Conservation (phyloP, 1,140 invertebrate genomes). For the Gyrodactylus bullatarudis region DNA sequence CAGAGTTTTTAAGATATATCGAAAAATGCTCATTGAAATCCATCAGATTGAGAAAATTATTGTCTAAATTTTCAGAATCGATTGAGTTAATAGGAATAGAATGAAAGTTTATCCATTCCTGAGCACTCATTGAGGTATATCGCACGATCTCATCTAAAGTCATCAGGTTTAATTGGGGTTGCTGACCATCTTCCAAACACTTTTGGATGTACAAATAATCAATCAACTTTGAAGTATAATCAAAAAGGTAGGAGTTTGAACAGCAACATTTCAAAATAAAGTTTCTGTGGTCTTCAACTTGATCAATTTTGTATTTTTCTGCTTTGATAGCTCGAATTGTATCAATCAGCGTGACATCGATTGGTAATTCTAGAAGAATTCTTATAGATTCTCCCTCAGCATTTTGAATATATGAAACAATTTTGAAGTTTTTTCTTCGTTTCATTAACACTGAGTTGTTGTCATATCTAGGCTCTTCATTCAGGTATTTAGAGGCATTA, state of each 20-base stretch:
- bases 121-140: neutral
- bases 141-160: neutral
- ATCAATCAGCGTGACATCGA: neutral
- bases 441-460: neutral
- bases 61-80: neutral
- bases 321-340: neutral
- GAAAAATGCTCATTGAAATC: neutral
- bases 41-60: neutral
- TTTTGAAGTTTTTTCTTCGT: neutral
- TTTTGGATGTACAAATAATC: neutral
- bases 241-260: neutral
- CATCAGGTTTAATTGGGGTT: neutral
- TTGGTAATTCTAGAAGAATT: neutral
- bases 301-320: neutral
- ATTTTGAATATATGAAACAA: neutral
- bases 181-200: neutral
- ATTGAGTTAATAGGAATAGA: neutral
- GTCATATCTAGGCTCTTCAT: neutral
- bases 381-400: neutral
- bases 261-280: neutral
- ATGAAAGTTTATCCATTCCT: neutral
- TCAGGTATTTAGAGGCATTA: neutral
- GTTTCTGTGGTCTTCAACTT: neutral
- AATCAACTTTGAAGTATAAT: neutral
- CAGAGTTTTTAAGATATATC: neutral